phyloP scores from a whole-genome alignment of 2,888 invertebrate species.

The Drosophila lutescens region DNA sequence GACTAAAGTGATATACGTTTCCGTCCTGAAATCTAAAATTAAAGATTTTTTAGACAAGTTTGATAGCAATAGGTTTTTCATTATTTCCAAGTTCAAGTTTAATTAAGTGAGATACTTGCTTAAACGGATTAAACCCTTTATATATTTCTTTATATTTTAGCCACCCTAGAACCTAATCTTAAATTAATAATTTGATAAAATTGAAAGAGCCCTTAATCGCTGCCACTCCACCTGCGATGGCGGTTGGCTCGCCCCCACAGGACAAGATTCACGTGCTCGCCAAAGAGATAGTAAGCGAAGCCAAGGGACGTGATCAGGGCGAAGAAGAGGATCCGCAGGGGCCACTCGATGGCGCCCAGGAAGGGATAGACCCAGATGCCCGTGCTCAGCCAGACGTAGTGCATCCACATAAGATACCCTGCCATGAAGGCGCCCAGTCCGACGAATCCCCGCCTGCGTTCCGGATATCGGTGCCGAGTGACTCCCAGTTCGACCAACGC shows the following conservation, averaged over 20 bases:
- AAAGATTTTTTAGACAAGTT: too few species aligned
- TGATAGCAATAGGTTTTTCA: too few species aligned
- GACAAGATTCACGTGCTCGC: conserved; percentile 41
- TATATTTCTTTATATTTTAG: neutral
- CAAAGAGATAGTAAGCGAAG: conserved; percentile 48
- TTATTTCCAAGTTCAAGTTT: too few species aligned
- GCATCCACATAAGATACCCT: conserved; percentile 48
- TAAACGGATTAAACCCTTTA: too few species aligned
- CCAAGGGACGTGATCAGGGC: conserved; percentile 22
- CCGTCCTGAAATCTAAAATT: too few species aligned
- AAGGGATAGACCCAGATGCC: conserved; percentile 60
- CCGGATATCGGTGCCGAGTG: conserved; percentile 48
- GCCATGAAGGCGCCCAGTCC: conserved; percentile 21
- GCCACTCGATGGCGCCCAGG: conserved; percentile 15
- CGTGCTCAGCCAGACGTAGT: conserved; percentile 31
- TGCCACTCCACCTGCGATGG: neutral
- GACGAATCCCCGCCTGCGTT: conserved; percentile 2
- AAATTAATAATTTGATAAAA: neutral
- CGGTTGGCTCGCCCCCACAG: conserved; percentile 9
- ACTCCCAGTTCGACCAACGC: conserved; percentile 32
- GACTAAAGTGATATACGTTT: too few species aligned
- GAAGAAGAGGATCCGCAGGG: conserved; percentile 35
- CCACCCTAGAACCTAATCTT: neutral
- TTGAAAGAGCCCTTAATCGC: neutral
- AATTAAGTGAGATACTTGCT: too few species aligned